These are phyloP conservation scores for Actenoides hombroni DNA, from an alignment of 2,113 vertebrate genomes.

Conservation along the genomic window DNA sequence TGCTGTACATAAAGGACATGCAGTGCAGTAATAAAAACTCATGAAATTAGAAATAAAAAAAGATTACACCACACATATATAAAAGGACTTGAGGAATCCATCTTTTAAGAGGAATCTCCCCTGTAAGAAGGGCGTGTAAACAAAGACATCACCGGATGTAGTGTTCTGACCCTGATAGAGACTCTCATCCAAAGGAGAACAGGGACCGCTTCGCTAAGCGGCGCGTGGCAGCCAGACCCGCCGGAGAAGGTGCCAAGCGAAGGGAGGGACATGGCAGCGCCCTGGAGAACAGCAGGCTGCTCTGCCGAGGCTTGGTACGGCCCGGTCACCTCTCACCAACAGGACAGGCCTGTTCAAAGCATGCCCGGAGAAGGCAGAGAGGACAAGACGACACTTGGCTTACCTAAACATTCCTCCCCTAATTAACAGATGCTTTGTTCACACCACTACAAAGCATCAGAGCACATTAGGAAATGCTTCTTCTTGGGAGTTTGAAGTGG, in stretches of 20 bases:
- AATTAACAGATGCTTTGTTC: neutral
- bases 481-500: neutral
- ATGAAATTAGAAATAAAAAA: neutral
- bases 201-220: neutral
- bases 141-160: conserved; percentile 18
- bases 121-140: conserved; percentile 15
- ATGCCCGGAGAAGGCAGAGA: neutral
- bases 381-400: neutral
- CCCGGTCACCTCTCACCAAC: neutral
- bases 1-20: neutral
- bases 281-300: neutral
- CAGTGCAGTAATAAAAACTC: neutral
- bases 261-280: neutral
- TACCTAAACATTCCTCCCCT: neutral
- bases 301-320: neutral
- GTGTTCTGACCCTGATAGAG: conserved; percentile 38
- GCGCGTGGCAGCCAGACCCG: neutral
- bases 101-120: neutral
- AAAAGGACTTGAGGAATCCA: conserved; percentile 31
- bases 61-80: neutral
- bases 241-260: neutral
- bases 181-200: neutral
- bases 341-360: neutral
- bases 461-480: neutral
- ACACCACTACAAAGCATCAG: neutral